Percentiles rank a stretch among this genome's conserved stretches.
These are phyloP conservation scores for Drosophila niveifrons DNA, from an alignment of 2,888 invertebrate genomes.

Conservation along the genomic window DNA sequence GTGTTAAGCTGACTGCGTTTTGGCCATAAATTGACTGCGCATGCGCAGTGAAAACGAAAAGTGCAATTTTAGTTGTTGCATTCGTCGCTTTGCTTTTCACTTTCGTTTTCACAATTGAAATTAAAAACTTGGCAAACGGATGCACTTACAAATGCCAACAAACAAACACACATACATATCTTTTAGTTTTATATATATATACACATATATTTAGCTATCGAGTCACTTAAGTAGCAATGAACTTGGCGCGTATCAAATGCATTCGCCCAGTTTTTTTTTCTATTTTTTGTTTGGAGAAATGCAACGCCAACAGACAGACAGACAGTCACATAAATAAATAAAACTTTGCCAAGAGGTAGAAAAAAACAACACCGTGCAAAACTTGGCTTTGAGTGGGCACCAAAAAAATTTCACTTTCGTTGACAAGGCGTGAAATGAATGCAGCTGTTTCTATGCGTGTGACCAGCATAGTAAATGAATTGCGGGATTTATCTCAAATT, in stretches of 20 bases:
- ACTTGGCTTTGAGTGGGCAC: conserved; percentile 8
- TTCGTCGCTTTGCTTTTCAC: conserved; percentile 66
- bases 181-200: conserved; percentile 1
- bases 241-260: conserved; percentile 66
- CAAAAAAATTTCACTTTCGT: conserved; percentile 64
- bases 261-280: conserved; percentile 47
- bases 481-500: neutral
- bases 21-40: conserved; percentile 72
- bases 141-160: conserved; percentile 68
- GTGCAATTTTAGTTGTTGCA: conserved; percentile 61
- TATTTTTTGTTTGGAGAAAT: conserved; percentile 65
- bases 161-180: conserved; percentile 16
- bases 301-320: conserved; percentile 54
- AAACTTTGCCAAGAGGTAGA: conserved; percentile 21
- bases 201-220: neutral
- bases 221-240: conserved; percentile 64
- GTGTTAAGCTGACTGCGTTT: conserved; percentile 44
- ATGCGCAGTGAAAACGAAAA: conserved; percentile 75
- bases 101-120: conserved; percentile 78
- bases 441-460: conserved; percentile 4
- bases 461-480: conserved; percentile 31
- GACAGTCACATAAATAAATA: conserved; percentile 65
- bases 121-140: conserved; percentile 80
- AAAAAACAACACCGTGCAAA: conserved; percentile 21
- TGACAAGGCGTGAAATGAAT: conserved; percentile 46